Evolutionary conservation across 2,888 invertebrate species (phyloP), one percentile per base, ranked within the genome.

Genomic region (Ctenicera cuprea): DNA sequence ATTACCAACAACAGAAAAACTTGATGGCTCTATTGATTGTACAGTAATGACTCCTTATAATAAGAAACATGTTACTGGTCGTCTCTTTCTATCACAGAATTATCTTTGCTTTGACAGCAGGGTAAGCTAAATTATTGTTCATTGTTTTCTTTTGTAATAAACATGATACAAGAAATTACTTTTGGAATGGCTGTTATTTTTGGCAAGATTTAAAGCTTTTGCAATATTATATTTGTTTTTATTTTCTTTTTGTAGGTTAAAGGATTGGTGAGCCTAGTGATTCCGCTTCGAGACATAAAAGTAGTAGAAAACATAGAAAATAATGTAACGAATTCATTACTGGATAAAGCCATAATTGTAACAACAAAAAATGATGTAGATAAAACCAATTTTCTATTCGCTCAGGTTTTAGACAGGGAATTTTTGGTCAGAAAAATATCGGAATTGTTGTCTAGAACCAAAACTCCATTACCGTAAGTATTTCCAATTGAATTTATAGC

Each of bases 21-120:
- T 99, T 72, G 99, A 99, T 87, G 99, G 99, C 0, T 94, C 94
- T 52, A 95, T 96, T 66, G 95, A 96, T 83, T 96, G 97, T 83
- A 93, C 95, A 9, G 88, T 99, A 67, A 97, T 97, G 94, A 97
- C 98, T 0, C 98, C 98, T 0, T 99, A 96, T 85, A 94, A 96
- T 84, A 97, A 97, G 85, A 92, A 92, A 78, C 94, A 95, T 84
- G 94, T 95, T 70, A 92, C 92, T 89, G 99, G 99, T 14, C 91
- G 94, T 78, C 89, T 99, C 82, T 99, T 94, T 86, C 88, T 99
- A 61, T 98, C 98, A 0, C 94, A 95, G 83, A 97, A 96, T 88
- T 99, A 97, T 86, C 91, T 98, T 82, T 99, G 99, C 86, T 99
- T 98, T 86, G 95, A 95, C 84, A 98, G 98, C 87, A 92, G 95